These are phyloP conservation scores for Cryptotermes secundus DNA, from an alignment of 1,140 invertebrate species.

Conservation along the genomic window DNA sequence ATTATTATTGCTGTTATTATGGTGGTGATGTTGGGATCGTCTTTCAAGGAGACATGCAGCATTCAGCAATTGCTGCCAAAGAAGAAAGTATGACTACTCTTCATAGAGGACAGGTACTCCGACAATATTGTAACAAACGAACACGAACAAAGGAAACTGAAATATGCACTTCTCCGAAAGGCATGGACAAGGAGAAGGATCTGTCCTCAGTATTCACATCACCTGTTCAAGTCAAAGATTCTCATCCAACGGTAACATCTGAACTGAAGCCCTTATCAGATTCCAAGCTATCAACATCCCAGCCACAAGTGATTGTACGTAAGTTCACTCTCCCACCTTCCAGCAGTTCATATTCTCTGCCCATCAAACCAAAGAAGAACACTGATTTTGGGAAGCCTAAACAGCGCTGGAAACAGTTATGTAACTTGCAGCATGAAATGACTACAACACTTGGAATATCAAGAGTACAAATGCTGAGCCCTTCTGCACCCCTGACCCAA, in stretches of 20 bases:
- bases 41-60: not conserved
- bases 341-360: not conserved
- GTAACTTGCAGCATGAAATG: not conserved
- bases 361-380: not conserved
- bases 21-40: not conserved
- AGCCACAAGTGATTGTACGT: not conserved
- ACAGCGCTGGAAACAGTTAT: not conserved
- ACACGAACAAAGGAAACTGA: not conserved
- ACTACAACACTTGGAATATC: not conserved
- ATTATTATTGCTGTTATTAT: slow-evolving; percentile 1
- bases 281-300: not conserved
- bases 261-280: not conserved
- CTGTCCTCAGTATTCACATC: not conserved
- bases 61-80: not conserved
- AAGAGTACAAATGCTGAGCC: not conserved
- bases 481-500: not conserved
- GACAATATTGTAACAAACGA: not conserved
- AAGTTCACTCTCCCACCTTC: not conserved
- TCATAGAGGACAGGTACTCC: not conserved
- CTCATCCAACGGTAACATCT: no score
- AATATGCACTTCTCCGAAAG: not conserved
- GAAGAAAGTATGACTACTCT: not conserved
- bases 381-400: not conserved
- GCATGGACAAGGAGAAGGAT: not conserved
- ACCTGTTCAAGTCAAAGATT: not conserved